Base-by-base conservation (phyloP, 2,113 vertebrate genomes). In the Leptobrachium leishanense region DNA sequence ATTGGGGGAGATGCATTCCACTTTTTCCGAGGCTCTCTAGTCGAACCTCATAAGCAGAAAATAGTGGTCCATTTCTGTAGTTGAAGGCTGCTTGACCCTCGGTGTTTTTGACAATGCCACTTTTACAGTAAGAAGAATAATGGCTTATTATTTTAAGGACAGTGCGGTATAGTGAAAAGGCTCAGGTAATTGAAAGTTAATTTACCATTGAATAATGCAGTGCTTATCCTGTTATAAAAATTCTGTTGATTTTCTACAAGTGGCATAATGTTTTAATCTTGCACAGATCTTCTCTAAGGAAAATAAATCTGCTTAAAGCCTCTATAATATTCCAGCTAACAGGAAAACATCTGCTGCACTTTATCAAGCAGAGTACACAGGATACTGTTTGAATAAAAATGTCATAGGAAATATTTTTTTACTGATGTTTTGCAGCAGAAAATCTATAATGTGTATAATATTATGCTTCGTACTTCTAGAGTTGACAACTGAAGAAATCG, bases 301-400 rank as follows among this genome's bases (percentile, higher is more conserved):
- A 80, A 74, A 80, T 80, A 74, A 80, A 80, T 80, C 78, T 80
- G 77, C 72, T 46, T 80, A 80, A 80, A 80, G 43, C 77, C 77
- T 57, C 64, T 68, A 74, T 74, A 80, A 80, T 74, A 74, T 80
- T 68, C 78, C 65, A 80, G 78, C 78, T 74, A 80, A 80, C 64
- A 68, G 46, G 70, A 74, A 73, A 80, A 80, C 78, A 80, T 80
- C 78, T 80, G 78, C 71, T 80, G 40, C 12, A 67, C 5, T 44
- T 59, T 73, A 55, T 46, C 72, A 79, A 68, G 55, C 39, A 74
- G 64, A 44, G 72, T 79, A 43, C 41, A 46, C 41, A 68, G 72
- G 41, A 74, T n/a, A 68, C 10, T 59, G 65, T 62, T 42, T 8
- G 57, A 57, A 46, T 13, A 42, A 55, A 67, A 57, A 57, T 57